Base-by-base conservation (phyloP, 2,888 invertebrate genomes). In the Drepanosiphum platanoidis region DNA sequence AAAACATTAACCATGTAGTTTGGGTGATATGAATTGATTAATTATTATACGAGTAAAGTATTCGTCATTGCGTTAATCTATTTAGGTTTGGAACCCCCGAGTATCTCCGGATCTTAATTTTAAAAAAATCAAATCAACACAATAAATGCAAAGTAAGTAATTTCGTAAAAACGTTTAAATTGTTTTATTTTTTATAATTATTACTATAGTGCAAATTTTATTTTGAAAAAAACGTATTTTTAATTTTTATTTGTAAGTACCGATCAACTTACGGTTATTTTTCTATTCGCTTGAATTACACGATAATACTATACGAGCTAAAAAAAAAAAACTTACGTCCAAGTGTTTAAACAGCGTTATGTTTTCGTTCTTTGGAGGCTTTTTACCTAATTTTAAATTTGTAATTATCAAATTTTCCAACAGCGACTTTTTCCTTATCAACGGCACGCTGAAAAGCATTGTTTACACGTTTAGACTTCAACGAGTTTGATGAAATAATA, bases 281-380 rank as follows among this genome's bases (percentile, higher is more conserved):
- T 52, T 52, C n/a, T 52, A 52, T 52, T 52, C 52, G 4, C 52
- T 22, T n/a, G n/a, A n/a, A n/a, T n/a, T n/a, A n/a, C n/a, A n/a
- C n/a, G n/a, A 52, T 18, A 3, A 52, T 42, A 52, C 0, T 22
- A 52, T 52, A 52, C 18, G 3, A 52, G 22, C 5, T 71, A 42
- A 15, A 2, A 1, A 27, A 13, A 34, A 18, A 71, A 36, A 30
- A 68, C 84, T 52, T 77, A 84, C 84, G n/a, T 84, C 84, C 36
- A 84, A 77, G 36, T 84, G 77, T 32, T 84, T 84, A 13, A 70
- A 84, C 15, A 84, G 30, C 5, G 84, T 84, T 8, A 84, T 39
- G 8, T 84, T 84, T 11, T 84, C 84, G 30, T 84, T 84, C 0
- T 22, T 77, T 0, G 77, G 84, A 8, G 77, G 68, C 3, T 8